Evolutionary conservation across 2,797 vertebrate species (phyloP), one percentile per base, ranked within the genome.

Genomic region (Lacerta agilis): DNA sequence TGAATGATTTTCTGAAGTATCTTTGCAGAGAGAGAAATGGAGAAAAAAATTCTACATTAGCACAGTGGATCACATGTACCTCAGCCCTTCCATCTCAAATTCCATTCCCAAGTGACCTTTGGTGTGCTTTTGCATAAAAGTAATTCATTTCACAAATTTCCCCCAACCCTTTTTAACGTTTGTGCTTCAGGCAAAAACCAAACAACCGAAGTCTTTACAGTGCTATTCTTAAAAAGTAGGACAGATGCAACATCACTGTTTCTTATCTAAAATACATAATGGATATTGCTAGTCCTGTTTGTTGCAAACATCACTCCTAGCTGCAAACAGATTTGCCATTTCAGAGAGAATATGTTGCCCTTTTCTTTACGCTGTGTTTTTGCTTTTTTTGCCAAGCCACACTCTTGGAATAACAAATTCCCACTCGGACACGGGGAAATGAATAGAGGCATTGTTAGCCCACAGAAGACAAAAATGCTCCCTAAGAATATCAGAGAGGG

Each of bases 401-500:
- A 92, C n/a, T 89, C 85, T n/a, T 86, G 8, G 8, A 95, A 94
- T 92, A 95, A 87, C 2, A 10, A 72, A 94, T 90, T 95, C 92
- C 91, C 92, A 75, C 8, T 85, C 86, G 89, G 86, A 78, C 18
- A 8, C 25, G 29, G 49, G 88, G 75, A 71, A 80, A 89, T 94
- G 96, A 97, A 97, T 95, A 85, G 93, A 92, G 33, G 84, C 87
- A 94, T 94, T 96, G 96, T 97, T 94, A 88, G 88, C 64, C 87
- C 61, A 73, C 3, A 91, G 79, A 66, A 88, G 78, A 87, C 18
- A 87, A 80, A 90, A 94, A 95, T 92, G 91, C 82, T 85, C 91
- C 91, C 94, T 91, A 93, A 71, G 36, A 93, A 85, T 90, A 89
- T 93, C 91, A 92, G 81, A 86, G 87, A 92, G 86, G 86, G 92